Percentiles rank a stretch among this genome's conserved stretches.
These are phyloP conservation scores for Athene noctua DNA, from an alignment of 2,113 vertebrate genomes.

Conservation along the genomic window DNA sequence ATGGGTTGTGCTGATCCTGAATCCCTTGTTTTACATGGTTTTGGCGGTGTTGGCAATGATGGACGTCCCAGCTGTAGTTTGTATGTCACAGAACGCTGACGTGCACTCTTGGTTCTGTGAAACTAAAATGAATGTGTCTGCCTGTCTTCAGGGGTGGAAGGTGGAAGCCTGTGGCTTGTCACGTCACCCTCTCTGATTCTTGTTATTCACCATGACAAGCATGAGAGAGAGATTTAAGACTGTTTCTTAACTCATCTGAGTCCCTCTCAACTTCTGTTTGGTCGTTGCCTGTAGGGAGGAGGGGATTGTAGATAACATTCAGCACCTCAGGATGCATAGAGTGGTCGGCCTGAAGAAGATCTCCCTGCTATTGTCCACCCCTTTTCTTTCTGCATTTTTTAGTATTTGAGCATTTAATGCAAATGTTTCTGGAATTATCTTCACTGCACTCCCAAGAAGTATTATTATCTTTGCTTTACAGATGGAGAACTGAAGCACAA, in stretches of 20 bases:
- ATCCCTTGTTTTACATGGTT: background rate
- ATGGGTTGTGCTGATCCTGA: background rate
- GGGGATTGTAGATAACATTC: background rate
- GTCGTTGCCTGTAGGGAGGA: background rate
- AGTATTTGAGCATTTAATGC: background rate
- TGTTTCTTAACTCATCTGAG: background rate
- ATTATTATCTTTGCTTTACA: background rate
- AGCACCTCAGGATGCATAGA: background rate
- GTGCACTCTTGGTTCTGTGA: background rate
- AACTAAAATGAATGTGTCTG: background rate
- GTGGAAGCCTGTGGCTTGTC: background rate
- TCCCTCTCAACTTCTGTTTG: background rate
- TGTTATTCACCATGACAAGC: background rate
- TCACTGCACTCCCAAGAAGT: background rate
- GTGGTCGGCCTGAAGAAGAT: background rate
- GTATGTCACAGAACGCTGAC: background rate
- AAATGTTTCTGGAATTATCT: background rate
- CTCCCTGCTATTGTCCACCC: background rate
- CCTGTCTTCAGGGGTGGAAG: background rate
- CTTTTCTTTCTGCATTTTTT: background rate
- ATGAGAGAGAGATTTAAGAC: background rate
- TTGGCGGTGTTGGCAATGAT: background rate
- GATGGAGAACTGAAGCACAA: background rate
- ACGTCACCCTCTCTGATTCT: background rate
- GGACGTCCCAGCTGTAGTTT: background rate